Conservation (phyloP, 2,797 vertebrate species). For the Nannoperca obscura region DNA sequence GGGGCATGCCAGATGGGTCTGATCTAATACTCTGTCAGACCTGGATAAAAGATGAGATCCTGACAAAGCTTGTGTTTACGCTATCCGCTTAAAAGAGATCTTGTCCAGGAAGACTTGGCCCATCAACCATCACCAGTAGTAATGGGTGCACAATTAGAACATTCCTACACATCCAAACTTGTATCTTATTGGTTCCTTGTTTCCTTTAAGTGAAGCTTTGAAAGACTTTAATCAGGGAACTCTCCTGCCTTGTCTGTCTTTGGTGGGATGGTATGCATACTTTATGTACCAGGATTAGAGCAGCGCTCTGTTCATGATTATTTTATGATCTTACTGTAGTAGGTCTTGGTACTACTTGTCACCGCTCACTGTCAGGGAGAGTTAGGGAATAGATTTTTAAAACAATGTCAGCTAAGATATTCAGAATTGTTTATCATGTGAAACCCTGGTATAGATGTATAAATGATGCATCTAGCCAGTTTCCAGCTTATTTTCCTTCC, state of each 20-base stretch:
- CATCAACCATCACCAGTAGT: slow-evolving; percentile 8
- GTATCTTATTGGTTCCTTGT: slow-evolving; percentile 1
- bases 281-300: slow-evolving; percentile 57
- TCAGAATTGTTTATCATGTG: slow-evolving; percentile 11
- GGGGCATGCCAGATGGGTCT: slow-evolving; percentile 64
- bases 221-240: slow-evolving; percentile 5
- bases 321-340: slow-evolving; percentile 60
- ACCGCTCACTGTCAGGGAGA: slow-evolving; percentile 42
- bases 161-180: background rate
- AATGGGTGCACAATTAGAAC: slow-evolving; percentile 6
- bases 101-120: slow-evolving; percentile 9
- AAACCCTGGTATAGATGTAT: background rate
- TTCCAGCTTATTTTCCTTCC: slow-evolving; percentile 10
- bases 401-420: slow-evolving; percentile 16
- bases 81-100: slow-evolving; percentile 60
- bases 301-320: slow-evolving; percentile 53
- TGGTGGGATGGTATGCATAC: slow-evolving; percentile 62
- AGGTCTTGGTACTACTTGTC: slow-evolving; percentile 39
- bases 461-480: background rate
- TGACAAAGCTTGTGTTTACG: slow-evolving; percentile 68
- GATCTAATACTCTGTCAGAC: slow-evolving; percentile 65
- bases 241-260: slow-evolving; percentile 24
- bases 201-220: slow-evolving; percentile 18
- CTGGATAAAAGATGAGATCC: slow-evolving; percentile 59
- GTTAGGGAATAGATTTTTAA: slow-evolving; percentile 33